Percentiles rank a stretch among this genome's conserved stretches.
These are phyloP conservation scores for Trichacis sp. DNA, from an alignment of 2,888 invertebrate genomes.

Conservation along the genomic window DNA sequence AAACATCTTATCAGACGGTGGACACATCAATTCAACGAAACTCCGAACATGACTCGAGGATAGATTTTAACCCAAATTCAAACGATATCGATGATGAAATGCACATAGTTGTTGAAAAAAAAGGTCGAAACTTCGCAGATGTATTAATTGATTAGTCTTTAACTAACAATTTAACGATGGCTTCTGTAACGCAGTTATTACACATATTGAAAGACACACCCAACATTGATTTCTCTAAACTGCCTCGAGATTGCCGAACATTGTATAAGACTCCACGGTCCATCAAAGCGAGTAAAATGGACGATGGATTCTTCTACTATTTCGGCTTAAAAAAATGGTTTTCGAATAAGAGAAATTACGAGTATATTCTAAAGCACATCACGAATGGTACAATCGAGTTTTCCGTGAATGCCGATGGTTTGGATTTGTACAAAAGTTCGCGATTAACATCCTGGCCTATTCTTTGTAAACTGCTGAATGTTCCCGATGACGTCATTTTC, in stretches of 20 bases:
- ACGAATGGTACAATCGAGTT: not conserved
- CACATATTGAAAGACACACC: not conserved
- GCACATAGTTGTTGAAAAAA: too few species aligned
- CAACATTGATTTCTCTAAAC: not conserved
- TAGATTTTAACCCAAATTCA: too few species aligned
- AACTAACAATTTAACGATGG: not conserved
- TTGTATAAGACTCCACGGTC: too few species aligned
- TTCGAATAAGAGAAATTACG: not conserved
- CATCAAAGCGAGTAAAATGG: not conserved
- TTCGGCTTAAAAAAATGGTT: not conserved
- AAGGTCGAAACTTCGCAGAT: too few species aligned
- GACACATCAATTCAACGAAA: too few species aligned
- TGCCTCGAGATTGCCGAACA: not conserved
- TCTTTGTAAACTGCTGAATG: not conserved
- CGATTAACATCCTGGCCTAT: not conserved
- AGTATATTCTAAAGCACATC: not conserved
- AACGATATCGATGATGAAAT: too few species aligned
- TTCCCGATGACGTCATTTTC: not conserved
- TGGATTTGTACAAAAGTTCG: conserved; percentile 1
- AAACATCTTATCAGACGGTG: too few species aligned
- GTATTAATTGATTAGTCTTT: not conserved
- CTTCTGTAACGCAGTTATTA: not conserved
- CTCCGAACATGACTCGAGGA: too few species aligned
- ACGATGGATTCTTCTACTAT: not conserved
- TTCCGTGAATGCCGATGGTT: not conserved